Evolutionary conservation across 2,797 vertebrate genomes (phyloP), one percentile per base, ranked within the genome.

Genomic region (Macropus fuliginosus): DNA sequence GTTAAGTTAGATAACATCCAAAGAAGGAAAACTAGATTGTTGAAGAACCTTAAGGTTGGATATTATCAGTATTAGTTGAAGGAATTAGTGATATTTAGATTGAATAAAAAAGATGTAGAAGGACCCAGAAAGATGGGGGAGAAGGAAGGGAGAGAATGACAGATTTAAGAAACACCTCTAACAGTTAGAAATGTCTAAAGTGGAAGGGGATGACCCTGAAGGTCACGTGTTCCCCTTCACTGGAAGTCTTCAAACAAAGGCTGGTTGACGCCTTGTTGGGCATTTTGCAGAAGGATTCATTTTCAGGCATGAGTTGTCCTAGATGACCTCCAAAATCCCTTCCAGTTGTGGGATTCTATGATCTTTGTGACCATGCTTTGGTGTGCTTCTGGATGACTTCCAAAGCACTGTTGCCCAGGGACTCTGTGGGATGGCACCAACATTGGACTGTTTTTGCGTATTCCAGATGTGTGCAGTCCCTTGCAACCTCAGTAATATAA

Each of bases 401-500:
- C 0, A 90, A 96, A 96, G 0, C 93, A 91, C 95, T 94, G 54
- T 31, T 10, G 40, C 31, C 56, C 74, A 54, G 62, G 52, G 92
- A 9, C 74, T 95, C n/a, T 93, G 95, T 95, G 16, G 95, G 0
- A 6, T 94, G 91, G 57, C 59, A 56, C 90, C n/a, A 87, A 50
- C 50, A 55, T 14, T 91, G 95, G 95, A 90, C 12, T 59, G 46
- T 81, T 2, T 91, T 27, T 93, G 92, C 91, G 50, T 90, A 96
- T 96, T 97, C 95, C 97, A 98, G 93, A 96, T 97, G 90, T 92
- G 4, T 89, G 18, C 91, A 89, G 93, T 95, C 97, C 97, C 5
- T 16, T 92, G 92, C 92, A 97, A 95, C 31, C 95, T 97, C 94
- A 21, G 94, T 31, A 97, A 97, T 97, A 66, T 97, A 97, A 98